Evolutionary conservation across 2,888 invertebrate genomes (phyloP).

Genomic region (Ophioninae sp.): DNA sequence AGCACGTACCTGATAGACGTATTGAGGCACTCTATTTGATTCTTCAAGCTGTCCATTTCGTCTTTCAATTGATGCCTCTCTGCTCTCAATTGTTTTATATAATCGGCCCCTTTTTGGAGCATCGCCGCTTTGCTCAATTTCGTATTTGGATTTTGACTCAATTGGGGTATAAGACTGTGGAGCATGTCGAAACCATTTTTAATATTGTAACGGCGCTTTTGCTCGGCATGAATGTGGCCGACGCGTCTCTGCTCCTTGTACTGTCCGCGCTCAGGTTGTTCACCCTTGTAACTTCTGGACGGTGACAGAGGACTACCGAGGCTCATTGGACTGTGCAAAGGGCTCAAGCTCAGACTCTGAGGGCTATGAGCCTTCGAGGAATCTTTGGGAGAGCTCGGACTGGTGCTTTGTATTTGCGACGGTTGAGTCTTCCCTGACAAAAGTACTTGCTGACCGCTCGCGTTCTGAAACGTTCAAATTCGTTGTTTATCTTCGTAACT

Average conservation of each 20-base stretch:
- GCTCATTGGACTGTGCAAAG: slow-evolving; percentile 81
- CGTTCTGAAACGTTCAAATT: background rate
- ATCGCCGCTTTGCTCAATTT: slow-evolving; percentile 98
- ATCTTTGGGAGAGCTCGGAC: slow-evolving; percentile 78
- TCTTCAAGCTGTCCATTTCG: slow-evolving; percentile 93
- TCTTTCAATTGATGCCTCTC: slow-evolving; percentile 94
- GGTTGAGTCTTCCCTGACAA: slow-evolving; percentile 71
- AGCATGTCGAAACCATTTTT: slow-evolving; percentile 98
- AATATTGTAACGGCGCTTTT: slow-evolving; percentile 97
- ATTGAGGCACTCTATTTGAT: slow-evolving; percentile 95
- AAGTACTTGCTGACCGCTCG: slow-evolving; percentile 68
- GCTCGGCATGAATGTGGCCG: slow-evolving; percentile 97
- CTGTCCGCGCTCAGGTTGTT: slow-evolving; percentile 82
- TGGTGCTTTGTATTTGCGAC: slow-evolving; percentile 72
- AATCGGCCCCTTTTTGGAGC: slow-evolving; percentile 98
- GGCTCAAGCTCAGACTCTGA: slow-evolving; percentile 80
- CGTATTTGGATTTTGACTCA: slow-evolving; percentile 93
- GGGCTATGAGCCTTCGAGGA: slow-evolving; percentile 76
- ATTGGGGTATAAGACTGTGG: slow-evolving; percentile 94
- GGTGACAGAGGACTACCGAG: slow-evolving; percentile 86
- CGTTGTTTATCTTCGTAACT: background rate
- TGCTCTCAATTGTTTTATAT: slow-evolving; percentile 92
- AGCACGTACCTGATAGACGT: slow-evolving; percentile 90
- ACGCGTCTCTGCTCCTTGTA: slow-evolving; percentile 88
- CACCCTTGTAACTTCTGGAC: slow-evolving; percentile 79